These are phyloP conservation scores for Galaxea fascicularis DNA, from an alignment of 92 coral and sea anemone species.

Conservation along the genomic window DNA sequence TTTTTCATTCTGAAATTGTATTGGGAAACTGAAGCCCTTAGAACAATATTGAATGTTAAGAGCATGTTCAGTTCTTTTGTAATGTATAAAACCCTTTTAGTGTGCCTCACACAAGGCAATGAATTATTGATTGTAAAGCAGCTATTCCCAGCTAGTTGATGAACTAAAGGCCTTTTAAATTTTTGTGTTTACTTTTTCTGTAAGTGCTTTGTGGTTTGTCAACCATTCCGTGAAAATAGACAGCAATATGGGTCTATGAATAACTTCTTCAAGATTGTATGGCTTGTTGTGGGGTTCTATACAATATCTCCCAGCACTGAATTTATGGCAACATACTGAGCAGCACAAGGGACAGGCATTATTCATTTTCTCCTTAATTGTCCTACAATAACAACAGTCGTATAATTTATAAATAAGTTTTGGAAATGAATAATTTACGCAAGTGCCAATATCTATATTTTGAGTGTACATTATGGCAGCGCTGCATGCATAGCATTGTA, in stretches of 20 bases:
- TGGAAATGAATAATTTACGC: too few species aligned
- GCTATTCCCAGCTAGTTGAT: not conserved
- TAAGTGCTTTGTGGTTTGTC: not conserved
- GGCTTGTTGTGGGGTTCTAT: not conserved
- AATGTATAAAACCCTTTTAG: not conserved
- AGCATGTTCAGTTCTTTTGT: not conserved
- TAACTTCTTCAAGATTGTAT: not conserved
- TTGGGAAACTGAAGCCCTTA: not conserved
- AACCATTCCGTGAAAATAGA: not conserved
- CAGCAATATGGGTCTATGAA: constrained; percentile 82
- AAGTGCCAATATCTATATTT: too few species aligned
- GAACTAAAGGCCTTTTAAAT: not conserved
- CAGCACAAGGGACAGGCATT: too few species aligned
- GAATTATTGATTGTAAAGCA: not conserved
- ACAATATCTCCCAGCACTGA: not conserved
- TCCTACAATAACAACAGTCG: too few species aligned
- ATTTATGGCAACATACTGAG: not conserved
- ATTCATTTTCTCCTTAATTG: too few species aligned
- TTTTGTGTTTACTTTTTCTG: not conserved
- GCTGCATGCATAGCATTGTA: too few species aligned
- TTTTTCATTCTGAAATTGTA: not conserved
- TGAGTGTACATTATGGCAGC: too few species aligned
- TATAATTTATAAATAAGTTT: too few species aligned
- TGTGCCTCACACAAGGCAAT: not conserved
- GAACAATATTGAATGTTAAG: not conserved